Evolutionary conservation across 2,797 vertebrate species (phyloP).

Genomic region (Percopsis omiscomaycus): DNA sequence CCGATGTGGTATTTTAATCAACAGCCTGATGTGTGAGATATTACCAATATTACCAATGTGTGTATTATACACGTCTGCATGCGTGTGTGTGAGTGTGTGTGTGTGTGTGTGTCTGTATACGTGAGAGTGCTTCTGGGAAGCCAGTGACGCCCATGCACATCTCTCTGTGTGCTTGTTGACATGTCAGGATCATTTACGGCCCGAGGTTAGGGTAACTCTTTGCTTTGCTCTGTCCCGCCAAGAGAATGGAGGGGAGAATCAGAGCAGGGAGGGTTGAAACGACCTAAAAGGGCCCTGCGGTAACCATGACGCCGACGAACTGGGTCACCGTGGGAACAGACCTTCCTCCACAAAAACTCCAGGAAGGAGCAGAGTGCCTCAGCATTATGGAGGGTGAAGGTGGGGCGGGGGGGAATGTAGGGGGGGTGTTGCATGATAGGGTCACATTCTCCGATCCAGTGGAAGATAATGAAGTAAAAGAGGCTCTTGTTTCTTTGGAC

Average conservation of each 20-base stretch:
- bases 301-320: slow-evolving; percentile 65
- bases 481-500: slow-evolving; percentile 41
- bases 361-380: slow-evolving; percentile 27
- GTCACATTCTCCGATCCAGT: not conserved
- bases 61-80: not conserved
- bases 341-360: slow-evolving; percentile 37
- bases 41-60: slow-evolving; percentile 2
- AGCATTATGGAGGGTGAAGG: slow-evolving; percentile 21
- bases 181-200: slow-evolving; percentile 49
- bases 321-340: slow-evolving; percentile 69
- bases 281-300: slow-evolving; percentile 58
- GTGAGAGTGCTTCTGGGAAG: not conserved
- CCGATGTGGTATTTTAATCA: slow-evolving; percentile 27
- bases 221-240: slow-evolving; percentile 25
- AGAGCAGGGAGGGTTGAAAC: slow-evolving; percentile 29
- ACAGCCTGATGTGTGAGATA: not conserved
- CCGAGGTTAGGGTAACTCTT: slow-evolving; percentile 52
- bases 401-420: not conserved
- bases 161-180: slow-evolving; percentile 33
- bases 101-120: not conserved
- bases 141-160: slow-evolving; percentile 15
- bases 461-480: slow-evolving; percentile 29
- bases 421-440: not conserved
- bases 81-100: slow-evolving; percentile 16
- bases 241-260: slow-evolving; percentile 17